Conservation (phyloP, 2,113 vertebrate species). For the Dolichallabes microphthalmus region DNA sequence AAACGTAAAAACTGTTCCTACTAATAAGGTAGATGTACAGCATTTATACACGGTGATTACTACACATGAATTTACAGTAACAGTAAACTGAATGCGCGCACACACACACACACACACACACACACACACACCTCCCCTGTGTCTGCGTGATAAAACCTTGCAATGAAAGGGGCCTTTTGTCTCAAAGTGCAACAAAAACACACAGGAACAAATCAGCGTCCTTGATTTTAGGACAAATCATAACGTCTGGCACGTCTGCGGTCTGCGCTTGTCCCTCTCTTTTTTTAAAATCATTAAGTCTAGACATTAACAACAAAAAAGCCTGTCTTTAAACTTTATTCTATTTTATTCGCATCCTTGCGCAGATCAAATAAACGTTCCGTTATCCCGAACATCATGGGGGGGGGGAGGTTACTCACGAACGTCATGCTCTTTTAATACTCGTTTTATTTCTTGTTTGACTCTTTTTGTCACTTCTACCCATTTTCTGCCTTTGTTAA, state of each 20-base stretch:
- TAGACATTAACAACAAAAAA: too few relatives aligned
- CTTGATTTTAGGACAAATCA: conserved; percentile 28
- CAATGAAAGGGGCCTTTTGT: conserved; percentile 47
- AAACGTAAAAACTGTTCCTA: neutral
- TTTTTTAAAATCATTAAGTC: neutral
- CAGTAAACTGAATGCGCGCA: neutral
- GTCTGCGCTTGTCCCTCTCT: neutral
- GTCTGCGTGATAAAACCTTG: conserved; percentile 10
- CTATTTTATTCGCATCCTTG: too few relatives aligned
- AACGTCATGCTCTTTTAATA: too few relatives aligned
- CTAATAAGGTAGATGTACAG: neutral
- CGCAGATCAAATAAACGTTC: too few relatives aligned
- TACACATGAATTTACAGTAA: neutral
- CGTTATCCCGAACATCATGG: too few relatives aligned
- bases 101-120: neutral
- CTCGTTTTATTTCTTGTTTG: too few relatives aligned
- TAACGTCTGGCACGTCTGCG: neutral
- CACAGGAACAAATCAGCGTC: conserved; percentile 5
- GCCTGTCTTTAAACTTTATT: too few relatives aligned
- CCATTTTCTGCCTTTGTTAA: too few relatives aligned
- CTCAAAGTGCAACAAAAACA: conserved; percentile 15
- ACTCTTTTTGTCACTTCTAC: too few relatives aligned
- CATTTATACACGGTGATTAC: neutral
- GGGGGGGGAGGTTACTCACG: neutral
- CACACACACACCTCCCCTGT: neutral